A percentile compares a stretch with the other conserved stretches of the same genome.
Evolutionary conservation across 2,113 vertebrate species (phyloP).

Genomic region (Excalfactoria chinensis): DNA sequence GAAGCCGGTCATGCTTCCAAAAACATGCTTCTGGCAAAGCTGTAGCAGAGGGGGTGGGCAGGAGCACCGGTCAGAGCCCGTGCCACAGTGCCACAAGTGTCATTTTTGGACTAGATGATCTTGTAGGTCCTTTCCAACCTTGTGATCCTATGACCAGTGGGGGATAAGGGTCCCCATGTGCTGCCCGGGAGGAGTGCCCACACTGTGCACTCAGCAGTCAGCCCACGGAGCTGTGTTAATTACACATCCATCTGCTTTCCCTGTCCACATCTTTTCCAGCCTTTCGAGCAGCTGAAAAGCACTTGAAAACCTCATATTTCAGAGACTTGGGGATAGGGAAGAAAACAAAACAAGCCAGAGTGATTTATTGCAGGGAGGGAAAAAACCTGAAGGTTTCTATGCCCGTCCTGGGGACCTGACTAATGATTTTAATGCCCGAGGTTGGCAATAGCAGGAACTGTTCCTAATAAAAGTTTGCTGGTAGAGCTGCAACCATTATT

Average conservation of each 20-base stretch:
- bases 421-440: conserved; percentile 8
- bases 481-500: conserved; percentile 23
- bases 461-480: conserved; percentile 30
- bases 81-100: no score
- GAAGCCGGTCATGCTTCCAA: neutral
- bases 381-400: conserved; percentile 11
- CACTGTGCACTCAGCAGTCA: neutral
- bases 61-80: neutral
- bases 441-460: neutral
- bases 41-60: neutral
- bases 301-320: conserved; percentile 14
- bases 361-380: conserved; percentile 27
- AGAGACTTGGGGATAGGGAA: neutral
- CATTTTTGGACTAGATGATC: no score
- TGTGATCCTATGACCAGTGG: no score
- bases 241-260: neutral
- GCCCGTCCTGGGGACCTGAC: conserved; percentile 26
- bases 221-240: neutral
- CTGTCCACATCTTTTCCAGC: neutral
- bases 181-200: neutral
- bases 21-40: neutral
- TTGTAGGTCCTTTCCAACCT: no score
- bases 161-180: no score
- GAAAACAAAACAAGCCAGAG: conserved; percentile 20
- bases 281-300: neutral